Evolutionary conservation across 2,797 vertebrate genomes (phyloP), one percentile per base, ranked within the genome.

Genomic region (Meriones psammophilus): DNA sequence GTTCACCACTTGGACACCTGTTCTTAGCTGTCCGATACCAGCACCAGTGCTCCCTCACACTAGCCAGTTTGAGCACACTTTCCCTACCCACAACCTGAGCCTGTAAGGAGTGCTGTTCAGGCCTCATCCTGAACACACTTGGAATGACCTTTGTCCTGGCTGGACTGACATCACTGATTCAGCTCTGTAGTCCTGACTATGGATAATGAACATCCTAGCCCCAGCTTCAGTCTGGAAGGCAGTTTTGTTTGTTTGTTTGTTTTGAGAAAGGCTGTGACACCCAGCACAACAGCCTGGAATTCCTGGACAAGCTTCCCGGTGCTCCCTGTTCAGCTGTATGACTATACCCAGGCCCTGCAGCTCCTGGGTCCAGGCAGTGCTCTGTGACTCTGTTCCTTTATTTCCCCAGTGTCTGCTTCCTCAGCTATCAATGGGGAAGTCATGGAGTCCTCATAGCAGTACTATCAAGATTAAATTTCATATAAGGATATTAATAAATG

Each of bases 31-130:
- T 30, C 54, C 12, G 18, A 10, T n/a, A 30, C 36, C 46, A 46
- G 18, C 39, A 2, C 15, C 6, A 26, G 56, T 28, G 3, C 15
- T 66, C 24, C 26, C 13, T 58, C 3, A 42, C 24, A 39, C 24
- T 5, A 1, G 28, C 42, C 30, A 46, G 73, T 62, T 12, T 15
- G n/a, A 46, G 18, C 5, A 17, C 62, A 56, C 14, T 15, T 20
- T 18, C 8, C n/a, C 12, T 28, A 24, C 3, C 76, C 10, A 28
- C 36, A 12, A 36, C 71, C 64, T 60, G 20, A 81, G n/a, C 50
- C 26, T 3, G 0, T 0, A 18, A 28, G 39, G 13, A 62, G 28
- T 0, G 22, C 62, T 13, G 0, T 0, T 15, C 42, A 20, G 14
- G 3, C 0, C 0, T 28, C 26, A 1, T 20, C 50, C 30, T 7